Conservation (phyloP, 1,140 invertebrate genomes). For the Hycleus phaleratus region DNA sequence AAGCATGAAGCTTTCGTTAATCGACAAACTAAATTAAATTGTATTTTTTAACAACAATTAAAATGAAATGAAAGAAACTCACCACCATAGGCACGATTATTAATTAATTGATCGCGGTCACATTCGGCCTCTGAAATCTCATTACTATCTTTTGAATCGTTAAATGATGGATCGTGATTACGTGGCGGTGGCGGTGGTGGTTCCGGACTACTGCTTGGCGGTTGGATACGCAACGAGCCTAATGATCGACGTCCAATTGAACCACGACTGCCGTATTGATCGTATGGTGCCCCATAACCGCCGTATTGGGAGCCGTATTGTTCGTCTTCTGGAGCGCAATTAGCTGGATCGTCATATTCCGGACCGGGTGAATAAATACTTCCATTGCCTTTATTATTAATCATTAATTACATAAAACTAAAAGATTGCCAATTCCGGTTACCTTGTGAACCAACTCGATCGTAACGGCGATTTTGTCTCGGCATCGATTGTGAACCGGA, state of each 20-base stretch:
- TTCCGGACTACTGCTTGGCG: constrained; percentile 57
- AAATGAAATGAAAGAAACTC: constrained; percentile 36
- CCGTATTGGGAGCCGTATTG: constrained; percentile 79
- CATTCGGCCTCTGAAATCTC: constrained; percentile 90
- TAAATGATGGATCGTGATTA: constrained; percentile 69
- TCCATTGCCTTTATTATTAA: constrained; percentile 49
- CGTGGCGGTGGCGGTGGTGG: constrained; percentile 73
- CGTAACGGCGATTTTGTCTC: constrained; percentile 38
- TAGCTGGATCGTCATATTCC: constrained; percentile 87
- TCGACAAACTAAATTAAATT: not conserved
- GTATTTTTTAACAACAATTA: not conserved
- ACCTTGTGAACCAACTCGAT: constrained; percentile 41
- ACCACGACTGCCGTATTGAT: constrained; percentile 76
- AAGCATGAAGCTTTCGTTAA: not conserved
- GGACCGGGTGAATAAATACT: constrained; percentile 66
- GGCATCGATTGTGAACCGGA: constrained; percentile 83
- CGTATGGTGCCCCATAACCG: constrained; percentile 73
- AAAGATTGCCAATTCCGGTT: not conserved
- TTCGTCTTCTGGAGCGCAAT: constrained; percentile 81
- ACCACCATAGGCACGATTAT: constrained; percentile 64
- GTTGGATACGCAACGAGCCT: constrained; percentile 61
- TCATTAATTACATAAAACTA: too few relatives aligned
- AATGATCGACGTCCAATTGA: constrained; percentile 52
- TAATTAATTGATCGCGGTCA: constrained; percentile 70
- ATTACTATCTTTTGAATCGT: constrained; percentile 86